Evolutionary conservation across 2,888 invertebrate species (phyloP).

Genomic region (Mythimna vitellina): DNA sequence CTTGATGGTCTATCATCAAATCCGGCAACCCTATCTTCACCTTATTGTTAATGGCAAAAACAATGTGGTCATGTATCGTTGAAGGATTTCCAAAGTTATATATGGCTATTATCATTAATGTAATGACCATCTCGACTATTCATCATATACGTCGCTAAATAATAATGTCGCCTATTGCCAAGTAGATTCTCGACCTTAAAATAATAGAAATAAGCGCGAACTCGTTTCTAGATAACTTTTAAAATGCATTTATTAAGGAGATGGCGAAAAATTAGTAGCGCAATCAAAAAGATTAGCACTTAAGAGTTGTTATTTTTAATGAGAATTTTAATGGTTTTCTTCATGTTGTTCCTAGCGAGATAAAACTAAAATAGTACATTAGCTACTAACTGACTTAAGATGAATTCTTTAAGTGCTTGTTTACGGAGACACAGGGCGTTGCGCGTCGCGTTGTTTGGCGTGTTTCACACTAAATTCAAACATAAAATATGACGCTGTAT

Average conservation of each 20-base stretch:
- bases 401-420: too few relatives aligned
- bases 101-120: slow-evolving; percentile 54
- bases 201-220: background rate
- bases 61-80: slow-evolving; percentile 40
- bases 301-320: slow-evolving; percentile 38
- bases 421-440: too few relatives aligned
- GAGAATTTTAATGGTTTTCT: slow-evolving; percentile 12
- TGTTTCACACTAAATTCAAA: too few relatives aligned
- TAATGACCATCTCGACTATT: slow-evolving; percentile 57
- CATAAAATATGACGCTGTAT: too few relatives aligned
- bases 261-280: slow-evolving; percentile 55
- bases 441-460: too few relatives aligned
- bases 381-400: too few relatives aligned
- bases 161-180: slow-evolving; percentile 46
- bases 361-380: background rate
- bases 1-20: background rate
- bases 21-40: background rate
- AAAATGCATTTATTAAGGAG: slow-evolving; percentile 50
- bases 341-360: background rate
- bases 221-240: background rate
- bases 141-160: slow-evolving; percentile 58
- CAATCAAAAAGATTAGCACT: slow-evolving; percentile 56
- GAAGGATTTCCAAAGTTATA: slow-evolving; percentile 48
- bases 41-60: slow-evolving; percentile 27
- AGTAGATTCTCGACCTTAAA: slow-evolving; percentile 42